Conservation (phyloP, 2,113 vertebrate genomes). For the Poeciliopsis retropinna region DNA sequence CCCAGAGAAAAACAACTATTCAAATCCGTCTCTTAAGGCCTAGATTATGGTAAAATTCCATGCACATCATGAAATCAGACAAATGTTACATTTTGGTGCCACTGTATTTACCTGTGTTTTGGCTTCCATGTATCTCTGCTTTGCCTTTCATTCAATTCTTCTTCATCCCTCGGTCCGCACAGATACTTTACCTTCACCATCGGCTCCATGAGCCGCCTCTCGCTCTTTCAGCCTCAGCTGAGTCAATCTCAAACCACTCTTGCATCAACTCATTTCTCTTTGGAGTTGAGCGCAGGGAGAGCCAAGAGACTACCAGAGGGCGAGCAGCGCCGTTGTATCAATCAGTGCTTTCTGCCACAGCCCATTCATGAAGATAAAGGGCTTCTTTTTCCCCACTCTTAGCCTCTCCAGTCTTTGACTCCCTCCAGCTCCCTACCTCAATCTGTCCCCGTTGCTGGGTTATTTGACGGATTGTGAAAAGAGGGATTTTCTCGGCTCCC, state of each 20-base stretch:
- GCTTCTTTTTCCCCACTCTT: constrained; percentile 43
- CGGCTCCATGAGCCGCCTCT: constrained; percentile 48
- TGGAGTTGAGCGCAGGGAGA: constrained; percentile 34
- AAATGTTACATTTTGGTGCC: not conserved
- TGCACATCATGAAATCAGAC: not conserved
- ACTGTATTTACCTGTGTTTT: not conserved
- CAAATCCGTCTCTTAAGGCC: too few species aligned
- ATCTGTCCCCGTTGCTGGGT: constrained; percentile 42
- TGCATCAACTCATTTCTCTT: constrained; percentile 69
- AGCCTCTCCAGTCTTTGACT: constrained; percentile 26
- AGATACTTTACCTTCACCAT: constrained; percentile 30
- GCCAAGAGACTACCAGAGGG: constrained; percentile 50
- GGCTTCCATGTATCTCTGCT: too few species aligned
- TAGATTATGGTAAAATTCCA: not conserved
- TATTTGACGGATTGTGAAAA: constrained; percentile 49
- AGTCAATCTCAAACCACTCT: constrained; percentile 64
- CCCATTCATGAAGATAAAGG: constrained; percentile 68
- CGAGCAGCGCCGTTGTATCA: constrained; percentile 55
- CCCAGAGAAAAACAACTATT: too few species aligned
- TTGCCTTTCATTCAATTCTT: constrained; percentile 1
- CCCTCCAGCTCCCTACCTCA: constrained; percentile 28
- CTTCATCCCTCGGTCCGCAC: constrained; percentile 9
- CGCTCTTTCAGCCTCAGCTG: constrained; percentile 35
- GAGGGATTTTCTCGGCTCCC: constrained; percentile 36
- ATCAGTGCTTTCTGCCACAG: constrained; percentile 67